Evolutionary conservation across 37 sponge, comb jelly and placozoan species (phyloP), one percentile per base, ranked within the genome.

Genomic region (Agelas oroides): DNA sequence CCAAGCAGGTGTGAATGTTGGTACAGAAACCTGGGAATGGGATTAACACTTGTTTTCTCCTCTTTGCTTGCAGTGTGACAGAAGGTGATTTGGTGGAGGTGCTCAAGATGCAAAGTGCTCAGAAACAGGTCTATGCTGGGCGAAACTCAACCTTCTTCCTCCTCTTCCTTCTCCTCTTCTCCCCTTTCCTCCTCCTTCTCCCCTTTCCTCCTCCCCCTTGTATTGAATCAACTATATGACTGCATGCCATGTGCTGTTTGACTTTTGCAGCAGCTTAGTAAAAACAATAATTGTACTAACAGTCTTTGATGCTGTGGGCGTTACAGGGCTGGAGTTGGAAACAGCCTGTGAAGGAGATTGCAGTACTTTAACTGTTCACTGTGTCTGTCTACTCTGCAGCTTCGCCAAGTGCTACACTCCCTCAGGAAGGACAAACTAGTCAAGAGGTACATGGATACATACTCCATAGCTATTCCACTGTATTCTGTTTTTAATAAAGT

Each of bases 391-490:
- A n/a, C n/a, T 6, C 28, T 79, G 8, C 33, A 91, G 91, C 71
- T 95, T 24, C 65, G 92, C 54, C 88, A 85, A 58, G 34, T 71
- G 21, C 76, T 95, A 16, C 59, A 21, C 36, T 55, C 24, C 31
- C 71, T 95, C 39, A 89, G 86, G 41, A 92, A 87, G 55, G 96
- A 95, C 69, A 92, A 92, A 34, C 60, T 95, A 12, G 69, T 95
- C 34, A 92, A 86, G 78, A 86, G 88, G 95, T 95, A 61, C 23
- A n/a, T 39, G 12, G 19, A 2, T 28, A 60, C 15, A 1, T 12
- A 36, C 14, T 5, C 20, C n/a, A n/a, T n/a, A n/a, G n/a, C n/a
- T n/a, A n/a, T n/a, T 20, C 8, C 15, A 18, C 19, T 70, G 71
- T 12, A 70, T 37, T n/a, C 24, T 20, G 75, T 24, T 5, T 13